Evolutionary conservation across 1,140 invertebrate genomes (phyloP).

Genomic region (Drosophila sechellia): DNA sequence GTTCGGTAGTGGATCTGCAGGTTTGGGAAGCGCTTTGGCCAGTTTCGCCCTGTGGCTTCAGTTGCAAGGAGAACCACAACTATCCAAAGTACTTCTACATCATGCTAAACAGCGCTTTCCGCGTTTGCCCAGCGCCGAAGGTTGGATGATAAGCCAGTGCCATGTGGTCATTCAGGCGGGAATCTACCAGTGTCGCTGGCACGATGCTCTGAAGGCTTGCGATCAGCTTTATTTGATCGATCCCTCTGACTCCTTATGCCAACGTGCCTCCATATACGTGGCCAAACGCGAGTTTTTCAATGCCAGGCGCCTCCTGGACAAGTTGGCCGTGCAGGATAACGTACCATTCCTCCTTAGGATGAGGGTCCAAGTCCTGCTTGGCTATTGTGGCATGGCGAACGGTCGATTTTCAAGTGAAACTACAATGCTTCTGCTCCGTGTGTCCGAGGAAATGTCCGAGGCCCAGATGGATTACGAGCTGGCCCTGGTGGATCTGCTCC

Average conservation of each 20-base stretch:
- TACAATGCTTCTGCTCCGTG: constrained; percentile 88
- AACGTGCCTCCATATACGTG: constrained; percentile 89
- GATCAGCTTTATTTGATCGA: constrained; percentile 90
- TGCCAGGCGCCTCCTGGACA: constrained; percentile 87
- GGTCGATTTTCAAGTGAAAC: constrained; percentile 85
- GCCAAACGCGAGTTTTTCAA: constrained; percentile 88
- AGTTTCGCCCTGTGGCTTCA: constrained; percentile 88
- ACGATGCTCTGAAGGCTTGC: constrained; percentile 90
- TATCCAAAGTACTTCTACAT: constrained; percentile 86
- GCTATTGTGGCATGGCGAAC: constrained; percentile 87
- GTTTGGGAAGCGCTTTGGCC: constrained; percentile 89
- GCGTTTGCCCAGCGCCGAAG: constrained; percentile 86
- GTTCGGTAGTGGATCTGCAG: constrained; percentile 87
- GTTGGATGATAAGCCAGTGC: constrained; percentile 90
- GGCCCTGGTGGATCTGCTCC: constrained; percentile 90
- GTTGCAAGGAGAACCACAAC: constrained; percentile 87
- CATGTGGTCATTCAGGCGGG: constrained; percentile 86
- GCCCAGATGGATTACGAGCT: constrained; percentile 91
- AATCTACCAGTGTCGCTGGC: constrained; percentile 90
- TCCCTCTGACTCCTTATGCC: constrained; percentile 88
- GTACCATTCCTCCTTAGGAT: constrained; percentile 87
- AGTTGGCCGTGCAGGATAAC: constrained; percentile 86
- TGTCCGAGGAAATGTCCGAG: constrained; percentile 88
- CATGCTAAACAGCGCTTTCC: constrained; percentile 88
- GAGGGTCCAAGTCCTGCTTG: constrained; percentile 89